Base-by-base conservation (phyloP, 2,113 vertebrate species). In the Rhinoptilus africanus region DNA sequence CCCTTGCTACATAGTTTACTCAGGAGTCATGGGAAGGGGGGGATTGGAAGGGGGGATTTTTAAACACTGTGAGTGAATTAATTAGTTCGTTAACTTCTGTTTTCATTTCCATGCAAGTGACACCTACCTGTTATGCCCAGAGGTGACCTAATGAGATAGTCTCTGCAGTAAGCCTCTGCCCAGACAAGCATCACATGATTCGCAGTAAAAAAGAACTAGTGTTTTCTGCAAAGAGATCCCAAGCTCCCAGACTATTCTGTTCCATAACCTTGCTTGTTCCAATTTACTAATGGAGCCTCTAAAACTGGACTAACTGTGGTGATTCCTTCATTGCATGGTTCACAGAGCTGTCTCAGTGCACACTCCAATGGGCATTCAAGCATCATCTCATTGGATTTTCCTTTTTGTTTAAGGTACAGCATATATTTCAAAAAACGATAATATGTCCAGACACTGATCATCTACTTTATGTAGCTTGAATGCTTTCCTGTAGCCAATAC, bases 81-180 rank as follows among this genome's bases (percentile, higher is more conserved):
- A 92, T 91, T 90, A 78, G 34, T 77, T 84, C 47, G 67, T 84
- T 85, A 92, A 89, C 30, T 75, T 87, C 76, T 89, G 56, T 79
- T 95, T 93, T 95, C 54, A 56, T 94, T 96, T 89, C 69, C 69
- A 37, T 53, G 35, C 34, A 81, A 94, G 82, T 85, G 57, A 85
- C 14, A 18, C 63, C 18, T 92, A 28, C 67, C 30, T 89, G 78
- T 59, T 56, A 59, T 34, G 48, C 47, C 63, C 73, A 81, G 83
- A 88, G 81, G 59, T 77, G 67, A 93, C 78, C 90, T 87, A 68
- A 79, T 0, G 10, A 62, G 66, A 51, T 43, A 47, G 59, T 54
- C 69, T 88, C 30, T 79, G 80, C 62, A 83, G 54, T 64, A 45
- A 90, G 75, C 32, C 68, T 24, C 85, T 86, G 62, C 51, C 88